Conservation (phyloP, 2,113 vertebrate species). For the Heteronetta atricapilla region DNA sequence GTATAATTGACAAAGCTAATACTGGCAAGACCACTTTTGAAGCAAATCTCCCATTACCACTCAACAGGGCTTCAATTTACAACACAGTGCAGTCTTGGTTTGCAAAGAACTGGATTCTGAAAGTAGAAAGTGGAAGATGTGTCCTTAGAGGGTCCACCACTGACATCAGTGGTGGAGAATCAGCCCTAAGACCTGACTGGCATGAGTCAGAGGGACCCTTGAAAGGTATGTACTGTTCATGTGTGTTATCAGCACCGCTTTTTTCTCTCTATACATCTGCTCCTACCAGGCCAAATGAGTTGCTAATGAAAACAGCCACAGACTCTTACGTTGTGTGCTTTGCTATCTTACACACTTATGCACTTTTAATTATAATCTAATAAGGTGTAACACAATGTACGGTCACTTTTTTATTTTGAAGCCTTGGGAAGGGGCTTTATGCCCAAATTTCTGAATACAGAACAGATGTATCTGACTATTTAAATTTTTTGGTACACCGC, state of each 20-base stretch:
- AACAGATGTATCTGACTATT: not conserved
- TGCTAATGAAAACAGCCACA: not conserved
- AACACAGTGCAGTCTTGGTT: not conserved
- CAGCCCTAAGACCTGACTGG: not conserved
- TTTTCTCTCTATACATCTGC: not conserved
- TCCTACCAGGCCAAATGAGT: fast-evolving
- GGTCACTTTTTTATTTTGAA: not conserved
- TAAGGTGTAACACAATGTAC: not conserved
- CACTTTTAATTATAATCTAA: not conserved
- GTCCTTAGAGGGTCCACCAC: not conserved
- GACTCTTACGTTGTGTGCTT: not conserved
- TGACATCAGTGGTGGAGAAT: not conserved
- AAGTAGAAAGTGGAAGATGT: not conserved
- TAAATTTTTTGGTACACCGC: not conserved
- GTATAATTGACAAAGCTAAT: not conserved
- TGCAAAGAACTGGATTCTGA: not conserved
- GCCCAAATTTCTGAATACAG: not conserved
- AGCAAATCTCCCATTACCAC: not conserved
- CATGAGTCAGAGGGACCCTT: not conserved
- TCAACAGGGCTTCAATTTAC: not conserved
- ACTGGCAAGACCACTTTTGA: not conserved
- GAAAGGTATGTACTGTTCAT: not conserved
- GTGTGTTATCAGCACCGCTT: fast-evolving
- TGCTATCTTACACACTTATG: not conserved
- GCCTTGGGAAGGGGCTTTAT: not conserved